Evolutionary conservation across 1,140 invertebrate species (phyloP).

Genomic region (Panonychus citri): DNA sequence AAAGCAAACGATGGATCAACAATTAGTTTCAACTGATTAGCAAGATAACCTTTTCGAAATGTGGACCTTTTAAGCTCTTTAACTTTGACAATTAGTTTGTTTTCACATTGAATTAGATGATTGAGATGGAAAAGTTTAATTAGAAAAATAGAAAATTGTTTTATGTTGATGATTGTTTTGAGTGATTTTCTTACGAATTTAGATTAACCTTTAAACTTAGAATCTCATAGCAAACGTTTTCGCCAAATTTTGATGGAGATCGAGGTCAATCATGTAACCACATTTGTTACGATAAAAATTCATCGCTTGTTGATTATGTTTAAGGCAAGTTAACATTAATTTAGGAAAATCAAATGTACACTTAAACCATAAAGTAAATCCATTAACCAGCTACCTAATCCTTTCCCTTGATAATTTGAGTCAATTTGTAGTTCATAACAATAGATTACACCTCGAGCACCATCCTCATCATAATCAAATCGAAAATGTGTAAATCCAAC

Average conservation of each 20-base stretch:
- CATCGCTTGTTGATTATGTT: slow-evolving; percentile 21
- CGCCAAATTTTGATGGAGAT: slow-evolving; percentile 8
- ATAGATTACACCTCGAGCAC: slow-evolving; percentile 10
- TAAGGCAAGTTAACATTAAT: slow-evolving; percentile 26
- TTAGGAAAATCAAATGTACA: slow-evolving; percentile 24
- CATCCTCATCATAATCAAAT: slow-evolving; percentile 15
- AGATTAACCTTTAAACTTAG: neutral
- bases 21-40: too few relatives aligned
- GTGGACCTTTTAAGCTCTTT: too few relatives aligned
- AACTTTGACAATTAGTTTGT: too few relatives aligned
- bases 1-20: too few relatives aligned
- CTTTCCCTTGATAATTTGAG: slow-evolving; percentile 10
- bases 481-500: slow-evolving; percentile 16
- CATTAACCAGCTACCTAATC: slow-evolving; percentile 14
- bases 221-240: slow-evolving; percentile 13
- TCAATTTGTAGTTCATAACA: slow-evolving; percentile 17
- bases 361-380: slow-evolving; percentile 10
- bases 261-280: slow-evolving; percentile 11
- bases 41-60: too few relatives aligned
- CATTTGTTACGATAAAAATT: slow-evolving; percentile 21
- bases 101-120: too few relatives aligned
- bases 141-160: too few relatives aligned
- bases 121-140: too few relatives aligned
- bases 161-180: too few relatives aligned
- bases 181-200: too few relatives aligned